These are phyloP conservation scores for Drosophila ironensis DNA, from an alignment of 1,140 invertebrate species.

Conservation along the genomic window DNA sequence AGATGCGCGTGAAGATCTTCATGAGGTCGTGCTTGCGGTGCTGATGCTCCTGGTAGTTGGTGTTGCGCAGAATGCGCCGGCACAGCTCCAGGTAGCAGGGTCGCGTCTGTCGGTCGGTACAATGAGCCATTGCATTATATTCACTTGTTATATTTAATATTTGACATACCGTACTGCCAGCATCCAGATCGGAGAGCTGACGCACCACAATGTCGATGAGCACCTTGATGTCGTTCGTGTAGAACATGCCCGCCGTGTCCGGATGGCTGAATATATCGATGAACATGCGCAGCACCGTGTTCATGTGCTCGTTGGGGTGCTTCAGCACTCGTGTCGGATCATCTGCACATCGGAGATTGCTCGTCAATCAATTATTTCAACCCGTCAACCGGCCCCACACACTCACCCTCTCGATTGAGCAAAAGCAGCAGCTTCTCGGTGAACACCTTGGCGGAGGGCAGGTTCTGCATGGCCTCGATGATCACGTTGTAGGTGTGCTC, in stretches of 20 bases:
- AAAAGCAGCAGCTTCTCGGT: conserved; percentile 94
- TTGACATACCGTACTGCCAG: conserved; percentile 90
- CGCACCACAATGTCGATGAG: conserved; percentile 95
- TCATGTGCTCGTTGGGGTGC: conserved; percentile 89
- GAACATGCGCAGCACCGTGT: conserved; percentile 94
- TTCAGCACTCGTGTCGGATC: conserved; percentile 93
- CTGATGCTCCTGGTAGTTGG: conserved; percentile 88
- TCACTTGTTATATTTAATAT: neutral
- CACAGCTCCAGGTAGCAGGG: conserved; percentile 90
- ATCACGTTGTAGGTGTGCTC: conserved; percentile 88
- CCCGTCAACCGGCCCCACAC: neutral
- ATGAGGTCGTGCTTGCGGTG: conserved; percentile 90
- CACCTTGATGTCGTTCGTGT: conserved; percentile 96
- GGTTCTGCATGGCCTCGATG: conserved; percentile 87
- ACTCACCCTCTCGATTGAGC: conserved; percentile 93
- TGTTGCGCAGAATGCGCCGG: conserved; percentile 88
- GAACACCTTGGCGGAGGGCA: conserved; percentile 90
- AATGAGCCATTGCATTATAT: neutral
- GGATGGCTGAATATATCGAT: conserved; percentile 91
- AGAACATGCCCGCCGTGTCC: conserved; percentile 91
- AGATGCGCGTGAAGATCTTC: conserved; percentile 91
- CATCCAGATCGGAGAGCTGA: conserved; percentile 92
- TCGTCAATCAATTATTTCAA: neutral
- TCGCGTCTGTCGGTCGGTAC: conserved; percentile 87
- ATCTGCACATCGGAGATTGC: conserved; percentile 85